Evolutionary conservation across 2,888 invertebrate species (phyloP).

Genomic region (Itoplectis maculator): DNA sequence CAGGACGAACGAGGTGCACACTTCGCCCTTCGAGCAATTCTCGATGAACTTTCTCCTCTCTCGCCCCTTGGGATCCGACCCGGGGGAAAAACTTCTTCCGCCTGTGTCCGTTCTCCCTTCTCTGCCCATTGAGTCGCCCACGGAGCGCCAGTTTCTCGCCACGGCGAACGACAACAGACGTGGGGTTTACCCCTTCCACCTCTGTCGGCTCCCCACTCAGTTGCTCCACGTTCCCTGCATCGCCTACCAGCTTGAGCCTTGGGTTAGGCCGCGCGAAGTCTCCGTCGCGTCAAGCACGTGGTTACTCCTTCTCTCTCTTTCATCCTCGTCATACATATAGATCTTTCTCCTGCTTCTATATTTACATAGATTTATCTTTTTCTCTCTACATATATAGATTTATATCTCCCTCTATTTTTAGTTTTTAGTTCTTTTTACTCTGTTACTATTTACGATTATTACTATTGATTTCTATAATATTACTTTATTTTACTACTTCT

Average conservation of each 20-base stretch:
- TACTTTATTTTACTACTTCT: too few species aligned
- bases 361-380: too few species aligned
- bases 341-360: background rate
- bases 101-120: background rate
- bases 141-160: background rate
- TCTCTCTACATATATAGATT: too few species aligned
- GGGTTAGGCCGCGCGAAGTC: background rate
- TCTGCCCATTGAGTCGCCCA: background rate
- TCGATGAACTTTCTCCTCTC: background rate
- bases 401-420: too few species aligned
- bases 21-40: slow-evolving; percentile 22
- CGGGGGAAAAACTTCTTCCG: slow-evolving; percentile 1
- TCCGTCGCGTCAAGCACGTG: slow-evolving; percentile 7
- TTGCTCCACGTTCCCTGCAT: too few species aligned
- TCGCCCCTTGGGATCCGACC: background rate
- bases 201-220: too few species aligned
- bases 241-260: background rate
- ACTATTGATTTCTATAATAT: too few species aligned
- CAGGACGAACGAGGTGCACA: slow-evolving; percentile 3
- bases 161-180: background rate
- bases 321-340: too few species aligned
- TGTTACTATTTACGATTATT: too few species aligned
- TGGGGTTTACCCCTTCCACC: background rate
- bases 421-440: too few species aligned
- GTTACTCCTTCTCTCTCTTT: background rate